Evolutionary conservation across 2,113 vertebrate species (phyloP), one percentile per base, ranked within the genome.

Genomic region (Rhinoptilus africanus): DNA sequence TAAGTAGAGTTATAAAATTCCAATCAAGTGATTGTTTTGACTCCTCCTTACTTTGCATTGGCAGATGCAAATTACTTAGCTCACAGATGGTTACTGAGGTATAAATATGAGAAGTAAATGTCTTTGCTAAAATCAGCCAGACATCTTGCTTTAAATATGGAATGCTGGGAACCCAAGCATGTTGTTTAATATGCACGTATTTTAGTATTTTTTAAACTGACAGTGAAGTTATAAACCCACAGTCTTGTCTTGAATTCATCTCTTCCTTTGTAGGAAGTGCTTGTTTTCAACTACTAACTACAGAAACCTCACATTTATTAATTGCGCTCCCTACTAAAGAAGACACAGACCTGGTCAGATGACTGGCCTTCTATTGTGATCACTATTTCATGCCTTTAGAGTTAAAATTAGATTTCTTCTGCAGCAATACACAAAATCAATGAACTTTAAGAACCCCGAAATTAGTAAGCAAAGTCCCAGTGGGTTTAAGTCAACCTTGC

Each of bases 1-100:
- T 99, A 97, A 99, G 99, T 96, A 86, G 24, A 59, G 34, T 4
- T 74, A 66, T 77, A 37, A 79, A 71, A 78, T 67, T 66, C 88
- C 73, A 39, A 0, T 7, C 14, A 21, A n/a, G n/a, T 9, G 30
- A 9, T 17, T 16, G 8, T 56, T 87, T 77, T 2, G 5, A 10
- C 20, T 54, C 18, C 50, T 83, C 73, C 48, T 76, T 24, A 19
- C 39, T 87, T 74, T 54, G n/a, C 59, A 11, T 1, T 48, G 68
- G 64, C 45, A 88, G 39, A 39, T 68, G 45, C 15, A 28, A 56
- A 93, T 64, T 11, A 13, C 39, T 74, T 18, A 13, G 13, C 5
- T 79, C 3, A 4, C n/a, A 85, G 68, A n/a, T 63, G 56, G n/a
- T 64, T 59, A 30, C 35, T 92, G 35, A 28, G 17, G 7, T 68